phyloP scores from a whole-genome alignment of 2,113 vertebrate species.

The Dolichallabes microphthalmus region DNA sequence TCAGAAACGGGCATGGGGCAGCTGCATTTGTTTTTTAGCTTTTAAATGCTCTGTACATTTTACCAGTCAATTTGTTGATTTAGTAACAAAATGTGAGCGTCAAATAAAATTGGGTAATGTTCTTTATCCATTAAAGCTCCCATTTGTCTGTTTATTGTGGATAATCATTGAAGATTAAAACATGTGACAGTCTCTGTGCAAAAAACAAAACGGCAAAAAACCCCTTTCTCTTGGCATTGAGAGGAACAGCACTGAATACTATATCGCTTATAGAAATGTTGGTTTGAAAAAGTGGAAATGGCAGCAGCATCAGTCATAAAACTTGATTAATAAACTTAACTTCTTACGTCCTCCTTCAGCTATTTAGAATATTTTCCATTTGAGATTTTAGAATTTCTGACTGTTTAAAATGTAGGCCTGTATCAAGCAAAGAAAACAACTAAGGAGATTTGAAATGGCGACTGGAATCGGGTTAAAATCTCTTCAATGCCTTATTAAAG shows the following conservation, averaged over 20 bases:
- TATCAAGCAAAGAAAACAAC: no score
- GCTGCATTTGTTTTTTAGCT: neutral
- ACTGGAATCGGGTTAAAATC: no score
- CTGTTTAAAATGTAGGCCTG: no score
- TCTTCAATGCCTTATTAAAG: no score
- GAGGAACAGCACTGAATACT: neutral
- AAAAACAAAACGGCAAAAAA: neutral
- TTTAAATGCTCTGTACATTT: neutral
- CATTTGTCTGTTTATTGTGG: neutral
- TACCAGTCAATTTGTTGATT: neutral
- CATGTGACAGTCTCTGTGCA: neutral
- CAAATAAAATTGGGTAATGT: neutral
- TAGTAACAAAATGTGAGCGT: neutral
- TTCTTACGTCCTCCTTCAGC: neutral
- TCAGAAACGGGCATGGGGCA: neutral
- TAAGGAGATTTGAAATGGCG: no score
- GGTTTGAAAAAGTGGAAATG: neutral
- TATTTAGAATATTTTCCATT: neutral
- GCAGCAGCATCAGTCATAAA: neutral
- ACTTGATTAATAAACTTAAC: no score
- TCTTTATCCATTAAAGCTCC: neutral
- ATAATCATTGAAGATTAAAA: slow-evolving; percentile 7
- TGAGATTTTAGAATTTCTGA: neutral
- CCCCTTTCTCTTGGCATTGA: neutral
- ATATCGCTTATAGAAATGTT: no score